A percentile compares a stretch with the other conserved stretches of the same genome.
phyloP scores from a whole-genome alignment of 1,140 invertebrate genomes.

The Epicauta chinensis region DNA sequence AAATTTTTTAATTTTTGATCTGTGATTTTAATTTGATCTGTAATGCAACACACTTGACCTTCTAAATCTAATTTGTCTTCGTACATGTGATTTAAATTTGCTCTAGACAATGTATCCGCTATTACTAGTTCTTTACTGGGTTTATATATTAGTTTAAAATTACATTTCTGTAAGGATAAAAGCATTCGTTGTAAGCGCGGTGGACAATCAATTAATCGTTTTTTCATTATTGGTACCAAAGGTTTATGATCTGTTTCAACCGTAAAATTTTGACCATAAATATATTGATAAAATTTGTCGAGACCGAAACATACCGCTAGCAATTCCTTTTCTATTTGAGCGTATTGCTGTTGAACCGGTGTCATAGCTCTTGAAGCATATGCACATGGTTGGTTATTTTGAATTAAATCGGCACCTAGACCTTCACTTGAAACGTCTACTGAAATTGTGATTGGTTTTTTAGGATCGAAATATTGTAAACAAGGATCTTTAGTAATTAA shows the following conservation, averaged over 20 bases:
- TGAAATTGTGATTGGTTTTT: constrained; percentile 29
- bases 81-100: neutral
- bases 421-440: constrained; percentile 37
- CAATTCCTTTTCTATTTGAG: constrained; percentile 19
- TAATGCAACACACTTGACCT: neutral
- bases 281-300: constrained; percentile 22
- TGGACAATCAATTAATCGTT: neutral
- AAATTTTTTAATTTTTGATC: too few relatives aligned
- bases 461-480: constrained; percentile 31
- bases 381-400: constrained; percentile 28
- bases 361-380: constrained; percentile 38
- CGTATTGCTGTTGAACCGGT: constrained; percentile 35
- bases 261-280: constrained; percentile 22
- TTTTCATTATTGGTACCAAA: constrained; percentile 20
- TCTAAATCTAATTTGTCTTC: neutral
- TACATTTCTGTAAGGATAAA: constrained; percentile 10
- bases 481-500: constrained; percentile 12
- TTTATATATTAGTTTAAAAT: constrained; percentile 10
- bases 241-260: constrained; percentile 21
- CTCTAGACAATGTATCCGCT: constrained; percentile 34
- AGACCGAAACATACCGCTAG: constrained; percentile 23
- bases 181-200: constrained; percentile 12
- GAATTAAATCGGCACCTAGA: constrained; percentile 34
- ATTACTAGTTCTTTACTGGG: constrained; percentile 22
- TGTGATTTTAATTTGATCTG: neutral